These are phyloP conservation scores for Leptura quadrifasciata DNA, from an alignment of 2,888 invertebrate genomes.

Conservation along the genomic window DNA sequence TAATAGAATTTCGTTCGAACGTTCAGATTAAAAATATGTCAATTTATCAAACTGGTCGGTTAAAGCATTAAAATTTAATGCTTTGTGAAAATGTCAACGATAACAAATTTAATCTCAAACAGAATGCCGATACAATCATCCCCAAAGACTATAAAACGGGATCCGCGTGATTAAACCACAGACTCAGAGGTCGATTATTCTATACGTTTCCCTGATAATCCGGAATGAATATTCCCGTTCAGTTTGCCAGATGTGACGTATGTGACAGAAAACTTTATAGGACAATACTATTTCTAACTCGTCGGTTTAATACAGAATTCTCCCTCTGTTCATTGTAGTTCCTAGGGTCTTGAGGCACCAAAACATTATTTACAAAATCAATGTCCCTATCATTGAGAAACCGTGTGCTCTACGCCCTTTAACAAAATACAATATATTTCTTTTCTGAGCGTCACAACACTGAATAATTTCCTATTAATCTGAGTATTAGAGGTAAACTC, in stretches of 20 bases:
- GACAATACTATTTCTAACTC: not conserved
- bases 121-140: slow-evolving; percentile 26
- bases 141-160: slow-evolving; percentile 27
- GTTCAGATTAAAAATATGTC: slow-evolving; percentile 42
- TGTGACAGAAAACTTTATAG: slow-evolving; percentile 8
- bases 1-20: not conserved
- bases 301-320: too few species aligned
- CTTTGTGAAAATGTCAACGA: slow-evolving; percentile 30
- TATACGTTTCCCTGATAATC: slow-evolving; percentile 15
- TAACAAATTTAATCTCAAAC: slow-evolving; percentile 36
- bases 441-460: too few species aligned
- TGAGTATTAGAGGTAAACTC: too few species aligned
- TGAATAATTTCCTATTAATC: too few species aligned
- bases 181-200: slow-evolving; percentile 15
- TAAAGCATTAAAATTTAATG: slow-evolving; percentile 39
- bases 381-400: too few species aligned
- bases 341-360: too few species aligned
- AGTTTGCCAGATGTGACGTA: slow-evolving; percentile 14
- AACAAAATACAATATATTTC: too few species aligned
- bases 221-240: slow-evolving; percentile 5
- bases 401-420: too few species aligned
- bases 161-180: slow-evolving; percentile 22
- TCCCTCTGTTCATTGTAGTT: too few species aligned
- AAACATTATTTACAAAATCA: too few species aligned
- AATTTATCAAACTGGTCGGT: slow-evolving; percentile 42